These are phyloP conservation scores for Drosophila ercepeae DNA, from an alignment of 1,140 invertebrate genomes.

Conservation along the genomic window DNA sequence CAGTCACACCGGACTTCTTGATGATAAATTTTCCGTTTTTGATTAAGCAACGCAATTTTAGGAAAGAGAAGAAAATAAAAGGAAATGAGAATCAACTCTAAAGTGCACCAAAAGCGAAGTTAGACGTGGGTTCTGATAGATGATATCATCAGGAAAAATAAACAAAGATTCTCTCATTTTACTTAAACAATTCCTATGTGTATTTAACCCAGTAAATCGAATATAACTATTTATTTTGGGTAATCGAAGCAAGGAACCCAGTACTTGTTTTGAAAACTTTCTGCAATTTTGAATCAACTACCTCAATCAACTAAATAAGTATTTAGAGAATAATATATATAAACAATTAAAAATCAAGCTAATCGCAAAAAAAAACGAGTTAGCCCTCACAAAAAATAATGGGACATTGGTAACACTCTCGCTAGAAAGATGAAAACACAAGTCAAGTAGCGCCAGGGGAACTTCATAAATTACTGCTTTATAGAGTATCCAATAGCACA, in stretches of 20 bases:
- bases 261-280: neutral
- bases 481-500: conserved; percentile 70
- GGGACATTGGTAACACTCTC: conserved; percentile 31
- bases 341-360: no score
- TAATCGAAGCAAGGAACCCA: neutral
- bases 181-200: conserved; percentile 19
- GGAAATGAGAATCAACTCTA: neutral
- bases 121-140: conserved; percentile 42
- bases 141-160: conserved; percentile 59
- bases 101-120: conserved; percentile 47
- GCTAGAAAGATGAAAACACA: conserved; percentile 43
- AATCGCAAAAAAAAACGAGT: no score
- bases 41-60: conserved; percentile 58
- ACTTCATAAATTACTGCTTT: conserved; percentile 60
- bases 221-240: conserved; percentile 2
- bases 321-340: no score
- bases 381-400: neutral
- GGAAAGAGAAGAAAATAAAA: neutral
- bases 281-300: neutral
- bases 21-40: conserved; percentile 32
- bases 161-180: conserved; percentile 10
- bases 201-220: conserved; percentile 34
- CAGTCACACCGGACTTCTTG: no score
- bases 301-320: no score
- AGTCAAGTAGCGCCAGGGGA: conserved; percentile 44